These are phyloP conservation scores for Stichodactyla mertensii DNA, from an alignment of 64 coral and sea anemone species.

Conservation along the genomic window DNA sequence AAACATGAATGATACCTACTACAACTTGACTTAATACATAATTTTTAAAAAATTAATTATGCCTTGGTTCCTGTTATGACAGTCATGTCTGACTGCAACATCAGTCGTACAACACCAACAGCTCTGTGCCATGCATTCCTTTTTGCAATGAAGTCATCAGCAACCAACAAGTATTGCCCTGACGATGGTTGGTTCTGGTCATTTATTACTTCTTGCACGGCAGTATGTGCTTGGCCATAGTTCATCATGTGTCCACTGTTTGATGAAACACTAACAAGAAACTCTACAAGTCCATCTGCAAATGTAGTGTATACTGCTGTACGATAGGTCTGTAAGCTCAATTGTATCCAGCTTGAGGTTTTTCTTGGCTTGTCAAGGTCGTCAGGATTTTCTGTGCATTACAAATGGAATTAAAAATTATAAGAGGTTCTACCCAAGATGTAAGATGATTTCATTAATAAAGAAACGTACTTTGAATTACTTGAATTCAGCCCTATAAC, in stretches of 20 bases:
- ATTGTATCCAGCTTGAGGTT: slow-evolving; percentile 31
- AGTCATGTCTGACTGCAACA: slow-evolving; percentile 38
- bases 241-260: slow-evolving; percentile 30
- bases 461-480: no score
- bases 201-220: not conserved
- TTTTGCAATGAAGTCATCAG: slow-evolving; percentile 47
- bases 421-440: not conserved
- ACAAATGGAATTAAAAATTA: not conserved
- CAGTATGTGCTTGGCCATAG: not conserved
- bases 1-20: no score
- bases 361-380: not conserved
- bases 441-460: no score
- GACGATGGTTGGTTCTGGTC: not conserved
- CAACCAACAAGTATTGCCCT: not conserved
- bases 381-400: not conserved
- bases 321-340: slow-evolving; percentile 11
- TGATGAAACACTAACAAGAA: slow-evolving; percentile 10
- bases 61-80: slow-evolving; percentile 24
- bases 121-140: slow-evolving; percentile 40
- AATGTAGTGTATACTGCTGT: slow-evolving; percentile 28
- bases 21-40: no score
- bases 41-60: no score
- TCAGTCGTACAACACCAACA: slow-evolving; percentile 32
- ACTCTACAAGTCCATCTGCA: slow-evolving; percentile 38
- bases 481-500: no score